Base-by-base conservation (phyloP, 2,888 invertebrate genomes). In the Latrodectus elegans region DNA sequence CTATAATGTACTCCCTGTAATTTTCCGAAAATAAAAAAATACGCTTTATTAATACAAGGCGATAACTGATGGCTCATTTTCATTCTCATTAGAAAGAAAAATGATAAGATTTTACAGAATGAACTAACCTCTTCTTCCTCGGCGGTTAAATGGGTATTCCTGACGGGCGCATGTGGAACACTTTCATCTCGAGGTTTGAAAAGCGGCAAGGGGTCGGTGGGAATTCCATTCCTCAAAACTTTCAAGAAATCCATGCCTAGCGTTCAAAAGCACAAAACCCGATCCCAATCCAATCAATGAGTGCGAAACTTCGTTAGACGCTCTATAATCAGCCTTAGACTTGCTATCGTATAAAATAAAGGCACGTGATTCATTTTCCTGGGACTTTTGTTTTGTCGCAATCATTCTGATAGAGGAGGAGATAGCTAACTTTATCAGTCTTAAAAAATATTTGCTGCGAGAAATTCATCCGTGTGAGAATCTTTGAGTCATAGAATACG, bases 101-200 rank as follows among this genome's bases (percentile, higher is more conserved):
- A 55, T 55, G 55, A 22, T 22, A 22, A 22, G 22, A 22, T 22
- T 22, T 11, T 15, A 55, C 15, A 55, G 15, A 14, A 72, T 17
- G 11, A 11, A 76, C 90, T 90, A 78, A 91, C 91, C 90, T 91
- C 90, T 82, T 91, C 85, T 82, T 91, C 91, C n/a, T 90, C 82
- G 8, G 70, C 51, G 3, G 89, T 85, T 65, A 92, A 90, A 26
- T 88, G 84, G 79, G 90, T 91, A 22, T 88, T 91, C 73, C 91
- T 89, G 51, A 90, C 89, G n/a, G 92, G 92, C n/a, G 92, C 92
- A 89, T 92, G 92, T 8, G 91, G 90, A 73, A 92, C 80, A 10
- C 72, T 77, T 0, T 90, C 89, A 89, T 91, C 91, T 65, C 91
- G 90, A 12, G 84, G 64, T 70, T 88, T 83, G 6, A 89, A 88